These are phyloP conservation scores for Lasioglossum marginatum DNA, from an alignment of 2,888 invertebrate genomes.

Conservation along the genomic window DNA sequence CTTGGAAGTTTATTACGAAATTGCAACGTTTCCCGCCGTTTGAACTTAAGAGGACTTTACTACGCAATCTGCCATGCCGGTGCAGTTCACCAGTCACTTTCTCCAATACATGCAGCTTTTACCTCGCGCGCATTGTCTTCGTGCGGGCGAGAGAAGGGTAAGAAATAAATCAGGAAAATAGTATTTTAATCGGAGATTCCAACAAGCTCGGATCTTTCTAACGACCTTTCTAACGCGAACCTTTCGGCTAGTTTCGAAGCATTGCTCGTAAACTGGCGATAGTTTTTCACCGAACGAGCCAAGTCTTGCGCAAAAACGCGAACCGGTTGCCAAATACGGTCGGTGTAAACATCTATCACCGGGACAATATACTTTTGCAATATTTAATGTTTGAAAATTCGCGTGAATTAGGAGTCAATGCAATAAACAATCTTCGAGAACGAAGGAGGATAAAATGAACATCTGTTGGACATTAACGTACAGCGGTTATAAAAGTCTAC, in stretches of 20 bases:
- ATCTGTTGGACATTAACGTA: background rate
- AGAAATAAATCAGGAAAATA: constrained; percentile 1
- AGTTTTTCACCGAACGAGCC: background rate
- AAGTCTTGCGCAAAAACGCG: background rate
- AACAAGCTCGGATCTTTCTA: background rate
- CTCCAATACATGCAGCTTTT: constrained; percentile 40
- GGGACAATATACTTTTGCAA: background rate
- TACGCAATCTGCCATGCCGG: background rate
- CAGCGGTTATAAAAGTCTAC: background rate
- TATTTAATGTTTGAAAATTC: background rate
- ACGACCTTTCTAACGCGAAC: background rate
- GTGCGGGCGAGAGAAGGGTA: background rate
- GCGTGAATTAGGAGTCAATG: background rate
- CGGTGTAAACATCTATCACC: background rate
- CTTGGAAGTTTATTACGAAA: background rate
- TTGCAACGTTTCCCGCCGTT: constrained; percentile 1
- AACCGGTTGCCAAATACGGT: background rate
- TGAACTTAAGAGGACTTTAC: background rate
- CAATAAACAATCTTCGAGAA: background rate
- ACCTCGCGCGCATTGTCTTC: background rate
- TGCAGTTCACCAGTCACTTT: constrained; percentile 34
- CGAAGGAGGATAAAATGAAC: background rate
- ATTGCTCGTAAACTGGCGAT: background rate
- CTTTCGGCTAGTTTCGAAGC: background rate
- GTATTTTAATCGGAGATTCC: background rate